Percentiles rank a stretch among this genome's conserved stretches.
These are phyloP conservation scores for Fistularia tabacaria DNA, from an alignment of 2,797 vertebrate species.

Conservation along the genomic window DNA sequence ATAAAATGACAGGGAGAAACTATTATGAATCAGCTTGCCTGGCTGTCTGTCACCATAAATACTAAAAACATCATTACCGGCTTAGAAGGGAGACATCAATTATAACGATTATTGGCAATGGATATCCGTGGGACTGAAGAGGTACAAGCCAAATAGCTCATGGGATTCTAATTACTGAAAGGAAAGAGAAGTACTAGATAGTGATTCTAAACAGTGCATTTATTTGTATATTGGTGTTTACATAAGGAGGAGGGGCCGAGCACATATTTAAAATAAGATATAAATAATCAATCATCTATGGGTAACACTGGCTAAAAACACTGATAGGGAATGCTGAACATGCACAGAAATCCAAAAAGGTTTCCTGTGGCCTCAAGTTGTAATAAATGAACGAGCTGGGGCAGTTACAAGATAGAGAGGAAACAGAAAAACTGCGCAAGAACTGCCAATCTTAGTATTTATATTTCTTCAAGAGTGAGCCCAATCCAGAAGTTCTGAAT, in stretches of 20 bases:
- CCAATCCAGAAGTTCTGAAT: no score
- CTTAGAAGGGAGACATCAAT: constrained; percentile 63
- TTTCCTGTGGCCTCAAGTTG: no score
- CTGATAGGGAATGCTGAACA: constrained; percentile 1
- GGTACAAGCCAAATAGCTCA: constrained; percentile 39
- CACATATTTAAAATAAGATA: neutral
- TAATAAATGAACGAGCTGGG: no score
- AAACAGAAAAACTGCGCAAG: no score
- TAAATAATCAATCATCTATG: constrained; percentile 16
- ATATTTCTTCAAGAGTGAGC: no score
- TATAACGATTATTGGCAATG: constrained; percentile 64
- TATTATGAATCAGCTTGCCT: constrained; percentile 62
- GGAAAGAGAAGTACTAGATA: neutral
- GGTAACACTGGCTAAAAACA: constrained; percentile 12
- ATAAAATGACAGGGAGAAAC: constrained; percentile 61
- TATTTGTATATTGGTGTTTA: constrained; percentile 17
- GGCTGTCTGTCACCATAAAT: constrained; percentile 63
- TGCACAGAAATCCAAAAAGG: no score
- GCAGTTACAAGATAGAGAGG: no score
- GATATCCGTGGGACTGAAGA: constrained; percentile 39
- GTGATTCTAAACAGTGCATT: constrained; percentile 15
- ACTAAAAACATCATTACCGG: constrained; percentile 66
- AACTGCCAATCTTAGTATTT: no score
- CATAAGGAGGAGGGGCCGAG: neutral
- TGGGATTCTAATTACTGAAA: constrained; percentile 50